Percentiles rank a stretch among this genome's conserved stretches.
Evolutionary conservation across 1,140 invertebrate species (phyloP).

Genomic region (Campoletis sonorensis): DNA sequence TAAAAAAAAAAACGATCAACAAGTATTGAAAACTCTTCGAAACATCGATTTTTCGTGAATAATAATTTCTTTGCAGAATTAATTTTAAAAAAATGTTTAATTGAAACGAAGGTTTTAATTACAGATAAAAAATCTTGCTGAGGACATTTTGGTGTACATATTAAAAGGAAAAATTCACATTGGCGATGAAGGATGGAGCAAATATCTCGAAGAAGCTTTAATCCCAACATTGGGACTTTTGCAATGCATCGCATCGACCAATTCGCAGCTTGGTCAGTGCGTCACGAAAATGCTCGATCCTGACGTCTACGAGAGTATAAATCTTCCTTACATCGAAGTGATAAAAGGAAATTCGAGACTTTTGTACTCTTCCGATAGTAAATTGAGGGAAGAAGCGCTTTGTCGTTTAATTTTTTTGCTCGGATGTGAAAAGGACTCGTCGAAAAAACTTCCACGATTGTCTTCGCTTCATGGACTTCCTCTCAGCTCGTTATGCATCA

Average conservation of each 20-base stretch:
- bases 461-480: constrained; percentile 73
- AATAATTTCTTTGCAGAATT: too few relatives aligned
- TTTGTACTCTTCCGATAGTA: constrained; percentile 71
- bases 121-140: constrained; percentile 77
- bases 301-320: constrained; percentile 78
- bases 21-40: not conserved
- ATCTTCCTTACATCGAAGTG: constrained; percentile 76
- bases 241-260: constrained; percentile 71
- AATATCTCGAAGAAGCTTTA: constrained; percentile 76
- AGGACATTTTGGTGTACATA: constrained; percentile 80
- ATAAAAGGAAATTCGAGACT: constrained; percentile 76
- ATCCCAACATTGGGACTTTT: constrained; percentile 78
- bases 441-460: constrained; percentile 72
- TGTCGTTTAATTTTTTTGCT: constrained; percentile 77
- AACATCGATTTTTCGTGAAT: too few relatives aligned
- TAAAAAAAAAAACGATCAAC: constrained; percentile 37
- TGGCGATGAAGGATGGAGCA: constrained; percentile 78
- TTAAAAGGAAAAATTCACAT: constrained; percentile 80
- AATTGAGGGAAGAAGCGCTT: constrained; percentile 76
- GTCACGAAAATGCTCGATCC: constrained; percentile 80
- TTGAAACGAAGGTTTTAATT: too few relatives aligned
- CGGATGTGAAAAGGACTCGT: constrained; percentile 69
- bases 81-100: too few relatives aligned
- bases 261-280: constrained; percentile 76
- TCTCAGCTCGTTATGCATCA: constrained; percentile 70